Base-by-base conservation (phyloP, 1,140 invertebrate genomes). In the Brachionus koreanus region DNA sequence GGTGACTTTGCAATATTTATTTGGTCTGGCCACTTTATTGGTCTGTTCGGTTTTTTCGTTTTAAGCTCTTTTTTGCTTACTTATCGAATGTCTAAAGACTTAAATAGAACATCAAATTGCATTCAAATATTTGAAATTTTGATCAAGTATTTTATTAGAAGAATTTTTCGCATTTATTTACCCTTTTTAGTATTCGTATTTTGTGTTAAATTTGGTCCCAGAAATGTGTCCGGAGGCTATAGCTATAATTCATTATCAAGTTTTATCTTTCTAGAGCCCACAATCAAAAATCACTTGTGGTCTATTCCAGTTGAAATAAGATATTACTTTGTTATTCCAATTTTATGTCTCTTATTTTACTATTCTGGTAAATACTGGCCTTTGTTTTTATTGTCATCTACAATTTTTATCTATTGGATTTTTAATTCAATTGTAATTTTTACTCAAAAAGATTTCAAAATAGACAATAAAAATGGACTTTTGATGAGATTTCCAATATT, bases 31-130 rank as follows among this genome's bases (percentile, higher is more conserved):
- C 37, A 39, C 23, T 72, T 39, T 39, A 72, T 72, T 39, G 67
- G 67, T 7, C 33, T 72, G 16, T 72, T 72, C 19, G 67, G 67
- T 6, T 72, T 72, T 72, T 72, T 72, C 39, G 67, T 72, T 42
- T n/a, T 72, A 9, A 72, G 67, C 19, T 12, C 67, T 39, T 42
- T 72, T 72, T 42, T 72, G 13, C 35, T 69, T 39, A 69, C 65
- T 69, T 69, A 69, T 39, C 65, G 65, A 39, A 69, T 69, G 67
- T 39, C 35, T n/a, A 72, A 72, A 42, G 67, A 72, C 19, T 43
- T 72, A 7, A n/a, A 37, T 13, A 72, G 42, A 72, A 5, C 33
- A 4, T 13, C 33, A 39, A 42, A 16, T 12, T n/a, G 33, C 3
- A 16, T 23, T 10, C 0, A 72, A 37, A 16, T 72, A 5, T 39